phyloP scores from a whole-genome alignment of 2,888 invertebrate species.

The Microplitis manilae region DNA sequence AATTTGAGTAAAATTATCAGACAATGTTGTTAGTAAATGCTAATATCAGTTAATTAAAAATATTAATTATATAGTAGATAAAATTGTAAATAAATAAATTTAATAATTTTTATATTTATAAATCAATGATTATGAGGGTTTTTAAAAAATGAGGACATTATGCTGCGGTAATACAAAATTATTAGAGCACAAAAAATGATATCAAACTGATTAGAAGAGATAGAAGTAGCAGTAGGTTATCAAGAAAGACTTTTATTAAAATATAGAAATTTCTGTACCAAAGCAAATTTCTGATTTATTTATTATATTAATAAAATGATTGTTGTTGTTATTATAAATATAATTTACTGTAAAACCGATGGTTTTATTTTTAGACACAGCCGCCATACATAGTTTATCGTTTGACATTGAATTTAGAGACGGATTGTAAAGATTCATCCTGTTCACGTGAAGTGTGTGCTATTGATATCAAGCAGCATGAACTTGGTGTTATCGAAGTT shows the following conservation, averaged over 20 bases:
- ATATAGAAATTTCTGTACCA: neutral
- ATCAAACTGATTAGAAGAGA: conserved; percentile 14
- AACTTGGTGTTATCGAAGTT: conserved; percentile 56
- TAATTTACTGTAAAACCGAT: neutral
- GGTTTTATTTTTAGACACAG: conserved; percentile 55
- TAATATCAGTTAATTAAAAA: neutral
- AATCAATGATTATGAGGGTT: neutral
- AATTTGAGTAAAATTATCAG: neutral
- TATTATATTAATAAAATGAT: too few species aligned
- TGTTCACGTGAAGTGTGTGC: conserved; percentile 64
- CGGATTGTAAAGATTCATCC: conserved; percentile 56
- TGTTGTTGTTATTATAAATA: too few species aligned
- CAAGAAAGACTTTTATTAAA: conserved; percentile 11
- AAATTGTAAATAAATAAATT: neutral
- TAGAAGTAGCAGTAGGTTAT: conserved; percentile 1
- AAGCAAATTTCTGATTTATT: neutral
- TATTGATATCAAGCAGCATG: conserved; percentile 61
- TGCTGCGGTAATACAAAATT: neutral
- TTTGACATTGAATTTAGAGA: conserved; percentile 62
- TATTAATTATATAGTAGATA: neutral
- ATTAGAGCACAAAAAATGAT: neutral
- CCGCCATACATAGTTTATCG: conserved; percentile 59
- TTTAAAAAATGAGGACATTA: neutral
- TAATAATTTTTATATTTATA: neutral
- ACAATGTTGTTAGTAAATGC: neutral